Evolutionary conservation across 23 tunicate species (phyloP), one percentile per base, ranked within the genome.

Genomic region (Trididemnum miniatum): DNA sequence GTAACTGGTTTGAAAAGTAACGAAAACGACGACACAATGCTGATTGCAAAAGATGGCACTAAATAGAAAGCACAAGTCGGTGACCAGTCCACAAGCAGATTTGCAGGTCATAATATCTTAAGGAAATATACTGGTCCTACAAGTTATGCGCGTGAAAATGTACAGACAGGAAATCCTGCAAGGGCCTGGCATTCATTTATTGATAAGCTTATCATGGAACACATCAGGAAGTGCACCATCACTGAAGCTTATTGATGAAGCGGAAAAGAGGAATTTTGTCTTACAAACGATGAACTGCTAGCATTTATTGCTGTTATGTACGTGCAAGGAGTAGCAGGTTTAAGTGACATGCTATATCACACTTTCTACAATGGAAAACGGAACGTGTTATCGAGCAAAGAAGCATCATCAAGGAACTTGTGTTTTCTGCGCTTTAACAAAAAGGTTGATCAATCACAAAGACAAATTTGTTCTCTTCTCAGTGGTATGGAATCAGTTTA

Each of bases 281-380:
- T 62, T 15, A 62, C 69, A 62, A 62, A 62, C 27, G 28, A 62
- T 69, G 38, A 69, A 34, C 32, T 69, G 76, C 76, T 69, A 32
- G 76, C 76, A 69, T 32, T 69, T 12, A 69, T 69, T 69, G 76
- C 76, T 32, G 76, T 69, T 33, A 29, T 31, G 76, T 69, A 69
- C 40, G 76, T 39, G 32, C 18, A 38, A 34, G 40, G 38, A 34
- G 76, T 69, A 69, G 38, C 76, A 69, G 76, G 76, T 4, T 32
- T 39, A 69, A 69, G 32, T 34, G 23, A 29, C 38, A 69, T 69
- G 76, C 76, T 23, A 62, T 23, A 62, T 62, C 69, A 69, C 38
- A 69, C 76, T 69, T 2, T 69, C 40, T 69, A 38, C 38, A 69
- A 18, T 18, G 38, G 32, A 30, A 29, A 69, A 18, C 32, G 76